phyloP scores from a whole-genome alignment of 2,797 vertebrate species.

The Mycteria americana region DNA sequence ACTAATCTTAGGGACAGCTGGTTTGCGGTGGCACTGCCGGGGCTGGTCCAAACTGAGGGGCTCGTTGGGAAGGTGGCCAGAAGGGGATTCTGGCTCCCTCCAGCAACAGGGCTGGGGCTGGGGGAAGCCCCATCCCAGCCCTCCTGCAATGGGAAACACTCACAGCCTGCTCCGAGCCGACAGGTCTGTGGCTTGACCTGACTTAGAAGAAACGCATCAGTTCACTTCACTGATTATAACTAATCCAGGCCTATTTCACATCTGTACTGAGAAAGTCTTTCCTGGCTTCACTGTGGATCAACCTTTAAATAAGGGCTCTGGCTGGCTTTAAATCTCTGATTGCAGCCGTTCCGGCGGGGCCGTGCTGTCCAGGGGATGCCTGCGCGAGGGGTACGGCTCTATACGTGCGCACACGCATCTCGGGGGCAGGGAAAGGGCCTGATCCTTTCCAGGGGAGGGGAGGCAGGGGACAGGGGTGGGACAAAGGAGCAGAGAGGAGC shows the following conservation, averaged over 20 bases:
- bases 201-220: not conserved
- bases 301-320: not conserved
- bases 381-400: rapidly evolving
- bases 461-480: not conserved
- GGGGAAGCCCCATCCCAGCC: not conserved
- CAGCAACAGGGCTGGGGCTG: not conserved
- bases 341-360: not conserved
- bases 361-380: not conserved
- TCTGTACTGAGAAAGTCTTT: not conserved
- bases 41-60: not conserved
- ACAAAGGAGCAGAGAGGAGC: not conserved
- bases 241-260: not conserved
- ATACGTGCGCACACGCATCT: not conserved
- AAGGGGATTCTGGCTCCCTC: not conserved
- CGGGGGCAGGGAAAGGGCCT: not conserved
- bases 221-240: not conserved
- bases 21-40: not conserved
- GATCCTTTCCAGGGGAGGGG: not conserved
- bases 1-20: not conserved
- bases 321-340: not conserved
- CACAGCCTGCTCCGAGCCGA: rapidly evolving
- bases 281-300: not conserved
- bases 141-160: not conserved
- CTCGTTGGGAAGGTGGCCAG: not conserved
- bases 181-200: not conserved